Conservation (phyloP, 2,113 vertebrate species). For the Calyptomena viridis region DNA sequence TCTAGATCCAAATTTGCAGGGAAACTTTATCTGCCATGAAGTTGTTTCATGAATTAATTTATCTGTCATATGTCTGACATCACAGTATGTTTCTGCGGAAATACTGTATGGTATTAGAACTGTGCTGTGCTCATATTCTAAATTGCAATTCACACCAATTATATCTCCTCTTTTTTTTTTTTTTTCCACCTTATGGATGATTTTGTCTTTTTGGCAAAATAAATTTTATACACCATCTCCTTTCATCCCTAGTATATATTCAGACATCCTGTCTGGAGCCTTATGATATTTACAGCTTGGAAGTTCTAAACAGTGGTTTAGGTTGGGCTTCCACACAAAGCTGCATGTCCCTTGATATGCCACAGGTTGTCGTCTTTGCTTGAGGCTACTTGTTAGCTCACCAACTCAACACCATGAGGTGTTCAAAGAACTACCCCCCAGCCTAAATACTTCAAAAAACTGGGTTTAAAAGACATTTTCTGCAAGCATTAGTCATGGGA, state of each 20-base stretch:
- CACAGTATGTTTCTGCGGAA: background rate
- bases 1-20: background rate
- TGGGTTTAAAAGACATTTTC: background rate
- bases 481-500: background rate
- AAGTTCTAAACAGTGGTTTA: background rate
- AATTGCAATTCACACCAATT: background rate
- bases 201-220: background rate
- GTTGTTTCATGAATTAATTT: background rate
- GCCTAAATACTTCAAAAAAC: background rate
- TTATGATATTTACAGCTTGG: slow-evolving; percentile 6
- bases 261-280: background rate
- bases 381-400: slow-evolving; percentile 21
- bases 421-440: background rate
- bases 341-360: background rate
- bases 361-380: slow-evolving; percentile 19
- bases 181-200: background rate
- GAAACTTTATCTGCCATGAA: background rate
- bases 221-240: background rate
- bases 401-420: background rate
- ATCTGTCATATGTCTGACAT: background rate
- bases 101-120: background rate
- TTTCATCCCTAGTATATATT: slow-evolving; percentile 1
- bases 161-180: background rate
- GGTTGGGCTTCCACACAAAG: background rate
- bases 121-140: background rate